Percentiles rank a stretch among this genome's conserved stretches.
Evolutionary conservation across 2,113 vertebrate species (phyloP).

Genomic region (Pseudopipra pipra): DNA sequence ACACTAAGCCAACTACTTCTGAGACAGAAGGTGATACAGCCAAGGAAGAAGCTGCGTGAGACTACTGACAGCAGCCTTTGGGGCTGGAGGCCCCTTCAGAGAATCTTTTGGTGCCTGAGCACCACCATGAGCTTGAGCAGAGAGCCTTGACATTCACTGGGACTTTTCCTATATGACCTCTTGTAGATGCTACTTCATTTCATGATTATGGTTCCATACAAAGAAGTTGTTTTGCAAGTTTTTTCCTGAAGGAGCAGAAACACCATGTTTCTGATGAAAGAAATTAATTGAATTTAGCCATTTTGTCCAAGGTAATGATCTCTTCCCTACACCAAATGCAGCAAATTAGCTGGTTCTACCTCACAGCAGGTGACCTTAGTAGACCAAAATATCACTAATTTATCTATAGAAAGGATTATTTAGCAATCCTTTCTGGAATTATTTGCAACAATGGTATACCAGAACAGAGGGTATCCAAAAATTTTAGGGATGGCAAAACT

Average conservation of each 20-base stretch:
- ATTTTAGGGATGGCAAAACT: background rate
- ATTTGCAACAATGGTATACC: background rate
- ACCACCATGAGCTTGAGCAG: background rate
- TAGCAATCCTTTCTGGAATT: background rate
- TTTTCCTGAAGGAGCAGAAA: background rate
- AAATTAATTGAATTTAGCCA: background rate
- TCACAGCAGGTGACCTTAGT: rapidly evolving
- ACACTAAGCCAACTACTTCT: background rate
- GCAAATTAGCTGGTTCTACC: background rate
- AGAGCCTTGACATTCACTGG: background rate
- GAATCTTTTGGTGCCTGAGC: background rate
- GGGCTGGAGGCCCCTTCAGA: background rate
- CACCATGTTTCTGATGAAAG: background rate
- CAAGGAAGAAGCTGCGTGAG: background rate
- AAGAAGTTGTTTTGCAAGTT: background rate
- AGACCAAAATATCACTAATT: background rate
- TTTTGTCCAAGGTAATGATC: background rate
- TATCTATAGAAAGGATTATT: background rate
- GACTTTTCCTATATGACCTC: background rate
- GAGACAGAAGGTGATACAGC: background rate
- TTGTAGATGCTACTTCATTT: background rate
- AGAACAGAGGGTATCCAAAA: background rate
- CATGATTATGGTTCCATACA: background rate
- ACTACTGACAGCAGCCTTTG: background rate
- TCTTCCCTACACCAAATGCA: background rate